phyloP scores from a whole-genome alignment of 2,113 vertebrate species.

The Edolisoma coerulescens region DNA sequence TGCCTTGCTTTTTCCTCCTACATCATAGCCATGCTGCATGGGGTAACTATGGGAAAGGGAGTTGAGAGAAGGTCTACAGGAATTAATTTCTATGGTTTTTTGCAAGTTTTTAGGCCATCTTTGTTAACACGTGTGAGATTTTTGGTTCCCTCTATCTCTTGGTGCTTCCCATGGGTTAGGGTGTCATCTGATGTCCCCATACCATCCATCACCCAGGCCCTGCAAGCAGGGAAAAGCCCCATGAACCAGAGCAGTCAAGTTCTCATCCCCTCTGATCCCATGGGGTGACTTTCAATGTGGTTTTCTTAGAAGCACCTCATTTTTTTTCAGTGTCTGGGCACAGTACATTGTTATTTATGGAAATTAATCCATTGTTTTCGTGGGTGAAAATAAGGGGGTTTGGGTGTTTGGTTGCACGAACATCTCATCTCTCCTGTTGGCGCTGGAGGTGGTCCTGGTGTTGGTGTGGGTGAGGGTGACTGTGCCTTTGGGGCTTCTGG shows the following conservation, averaged over 20 bases:
- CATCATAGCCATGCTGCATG: rapidly evolving
- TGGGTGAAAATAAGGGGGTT: background rate
- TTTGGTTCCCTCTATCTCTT: constrained; percentile 48
- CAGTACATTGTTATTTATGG: background rate
- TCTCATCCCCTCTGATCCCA: background rate
- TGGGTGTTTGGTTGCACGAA: background rate
- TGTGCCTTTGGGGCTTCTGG: rapidly evolving
- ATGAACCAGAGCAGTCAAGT: constrained; percentile 44
- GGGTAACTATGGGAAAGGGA: background rate
- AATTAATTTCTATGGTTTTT: rapidly evolving
- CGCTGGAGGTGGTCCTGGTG: background rate
- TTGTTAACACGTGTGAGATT: constrained; percentile 33
- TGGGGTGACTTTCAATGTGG: background rate
- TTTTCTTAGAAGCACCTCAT: background rate
- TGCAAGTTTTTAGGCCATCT: background rate
- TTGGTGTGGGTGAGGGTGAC: background rate
- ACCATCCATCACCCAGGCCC: constrained; percentile 15
- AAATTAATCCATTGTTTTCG: rapidly evolving
- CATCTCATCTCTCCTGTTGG: background rate
- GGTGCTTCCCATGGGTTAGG: background rate
- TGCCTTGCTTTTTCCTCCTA: background rate
- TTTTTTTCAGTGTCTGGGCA: background rate
- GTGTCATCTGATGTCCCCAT: constrained; percentile 39
- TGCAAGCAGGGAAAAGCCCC: constrained; percentile 63
- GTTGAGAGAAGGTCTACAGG: background rate